Evolutionary conservation across 2,113 vertebrate genomes (phyloP).

Genomic region (Chaetodon trifascialis): DNA sequence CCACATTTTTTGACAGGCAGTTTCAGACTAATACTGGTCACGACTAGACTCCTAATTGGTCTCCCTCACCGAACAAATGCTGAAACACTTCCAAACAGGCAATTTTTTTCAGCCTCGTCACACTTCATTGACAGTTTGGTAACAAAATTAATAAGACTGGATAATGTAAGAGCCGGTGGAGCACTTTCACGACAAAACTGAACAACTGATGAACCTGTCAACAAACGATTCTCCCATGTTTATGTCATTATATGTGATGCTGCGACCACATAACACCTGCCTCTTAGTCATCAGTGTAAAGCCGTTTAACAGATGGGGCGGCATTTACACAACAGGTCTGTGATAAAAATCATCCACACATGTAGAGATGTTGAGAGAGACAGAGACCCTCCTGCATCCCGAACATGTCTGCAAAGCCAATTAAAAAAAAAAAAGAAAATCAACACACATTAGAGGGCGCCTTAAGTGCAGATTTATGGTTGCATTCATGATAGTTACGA

Average conservation of each 20-base stretch:
- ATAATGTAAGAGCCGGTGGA: conserved; percentile 1
- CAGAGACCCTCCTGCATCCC: not conserved
- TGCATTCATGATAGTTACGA: conserved; percentile 15
- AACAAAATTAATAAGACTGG: not conserved
- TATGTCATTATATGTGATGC: not conserved
- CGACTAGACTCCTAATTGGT: conserved; percentile 28
- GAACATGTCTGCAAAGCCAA: not conserved
- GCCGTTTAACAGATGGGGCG: not conserved
- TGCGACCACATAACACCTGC: not conserved
- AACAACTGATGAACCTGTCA: not conserved
- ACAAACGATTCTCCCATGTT: not conserved
- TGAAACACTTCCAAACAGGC: not conserved
- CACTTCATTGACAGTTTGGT: conserved; percentile 18
- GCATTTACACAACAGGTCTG: not conserved
- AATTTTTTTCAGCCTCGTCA: conserved; percentile 4
- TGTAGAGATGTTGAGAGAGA: not conserved
- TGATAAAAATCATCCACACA: not conserved
- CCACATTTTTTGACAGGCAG: not conserved
- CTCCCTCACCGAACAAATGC: conserved; percentile 19
- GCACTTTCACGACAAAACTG: not conserved
- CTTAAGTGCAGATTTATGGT: not conserved
- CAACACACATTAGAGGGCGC: not conserved
- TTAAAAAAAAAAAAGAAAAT: not conserved
- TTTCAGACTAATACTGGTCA: conserved; percentile 15
- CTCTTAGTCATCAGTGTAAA: not conserved